A percentile compares a stretch with the other conserved stretches of the same genome.
These are phyloP conservation scores for Akabosia matsudoensis DNA, from an alignment of 1,140 invertebrate genomes.

Conservation along the genomic window DNA sequence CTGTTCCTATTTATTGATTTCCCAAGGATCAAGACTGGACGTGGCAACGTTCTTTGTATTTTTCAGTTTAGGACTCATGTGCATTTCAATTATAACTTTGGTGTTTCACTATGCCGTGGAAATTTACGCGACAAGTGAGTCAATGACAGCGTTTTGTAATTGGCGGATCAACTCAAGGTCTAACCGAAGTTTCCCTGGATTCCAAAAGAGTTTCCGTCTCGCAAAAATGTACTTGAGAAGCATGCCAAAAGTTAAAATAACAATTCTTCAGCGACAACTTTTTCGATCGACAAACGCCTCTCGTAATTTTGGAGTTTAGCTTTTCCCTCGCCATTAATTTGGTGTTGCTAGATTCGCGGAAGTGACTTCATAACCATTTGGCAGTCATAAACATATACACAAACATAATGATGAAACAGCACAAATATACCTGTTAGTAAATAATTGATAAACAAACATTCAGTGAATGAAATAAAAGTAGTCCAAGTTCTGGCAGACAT, in stretches of 20 bases:
- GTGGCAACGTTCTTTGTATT: background rate
- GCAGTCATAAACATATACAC: too few species aligned
- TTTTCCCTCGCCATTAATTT: background rate
- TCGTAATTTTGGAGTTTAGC: background rate
- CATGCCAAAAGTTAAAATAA: background rate
- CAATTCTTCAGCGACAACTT: background rate
- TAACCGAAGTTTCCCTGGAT: background rate
- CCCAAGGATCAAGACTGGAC: background rate
- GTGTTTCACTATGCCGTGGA: background rate
- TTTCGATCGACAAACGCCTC: background rate
- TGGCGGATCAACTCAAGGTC: background rate
- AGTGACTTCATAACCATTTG: too few species aligned
- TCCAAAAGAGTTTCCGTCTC: background rate
- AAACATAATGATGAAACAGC: too few species aligned
- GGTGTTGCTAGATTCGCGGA: background rate
- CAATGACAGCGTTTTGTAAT: background rate
- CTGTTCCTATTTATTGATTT: background rate
- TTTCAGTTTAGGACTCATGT: background rate
- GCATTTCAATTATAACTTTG: background rate
- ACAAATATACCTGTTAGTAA: too few species aligned
- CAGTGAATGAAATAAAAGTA: too few species aligned
- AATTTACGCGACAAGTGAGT: background rate
- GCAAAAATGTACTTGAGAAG: background rate
- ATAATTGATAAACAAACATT: too few species aligned
- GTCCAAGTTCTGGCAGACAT: too few species aligned